These are phyloP conservation scores for Brienomyrus longianalis DNA, from an alignment of 2,113 vertebrate species.

Conservation along the genomic window DNA sequence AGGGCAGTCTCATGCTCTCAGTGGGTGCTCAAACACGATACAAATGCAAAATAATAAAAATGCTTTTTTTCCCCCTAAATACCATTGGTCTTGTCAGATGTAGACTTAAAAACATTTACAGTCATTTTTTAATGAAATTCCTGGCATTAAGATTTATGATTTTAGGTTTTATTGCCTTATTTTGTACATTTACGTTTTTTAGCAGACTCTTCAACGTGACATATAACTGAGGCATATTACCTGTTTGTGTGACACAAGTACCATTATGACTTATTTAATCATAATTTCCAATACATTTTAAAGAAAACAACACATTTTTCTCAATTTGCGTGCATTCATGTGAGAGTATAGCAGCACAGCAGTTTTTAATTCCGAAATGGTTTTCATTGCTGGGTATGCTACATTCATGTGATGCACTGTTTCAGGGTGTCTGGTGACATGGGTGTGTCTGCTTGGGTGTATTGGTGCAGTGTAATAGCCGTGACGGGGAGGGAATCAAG, in stretches of 20 bases:
- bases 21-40: neutral
- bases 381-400: neutral
- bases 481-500: neutral
- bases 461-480: conserved; percentile 34
- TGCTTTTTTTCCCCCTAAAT: neutral
- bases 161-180: neutral
- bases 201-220: neutral
- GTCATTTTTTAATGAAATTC: neutral
- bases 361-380: neutral
- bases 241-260: neutral
- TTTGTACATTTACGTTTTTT: neutral
- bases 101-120: neutral
- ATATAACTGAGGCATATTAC: neutral
- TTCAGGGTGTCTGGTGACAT: neutral
- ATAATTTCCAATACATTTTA: neutral
- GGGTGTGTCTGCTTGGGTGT: conserved; percentile 18
- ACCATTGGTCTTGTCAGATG: neutral
- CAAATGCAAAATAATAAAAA: neutral
- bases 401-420: neutral
- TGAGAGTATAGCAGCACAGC: neutral
- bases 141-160: neutral
- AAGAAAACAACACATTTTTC: conserved; percentile 1
- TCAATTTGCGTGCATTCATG: neutral
- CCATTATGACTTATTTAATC: neutral
- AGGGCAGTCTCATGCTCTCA: neutral